Base-by-base conservation (phyloP, 2,113 vertebrate species). In the Corythoichthys intestinalis region DNA sequence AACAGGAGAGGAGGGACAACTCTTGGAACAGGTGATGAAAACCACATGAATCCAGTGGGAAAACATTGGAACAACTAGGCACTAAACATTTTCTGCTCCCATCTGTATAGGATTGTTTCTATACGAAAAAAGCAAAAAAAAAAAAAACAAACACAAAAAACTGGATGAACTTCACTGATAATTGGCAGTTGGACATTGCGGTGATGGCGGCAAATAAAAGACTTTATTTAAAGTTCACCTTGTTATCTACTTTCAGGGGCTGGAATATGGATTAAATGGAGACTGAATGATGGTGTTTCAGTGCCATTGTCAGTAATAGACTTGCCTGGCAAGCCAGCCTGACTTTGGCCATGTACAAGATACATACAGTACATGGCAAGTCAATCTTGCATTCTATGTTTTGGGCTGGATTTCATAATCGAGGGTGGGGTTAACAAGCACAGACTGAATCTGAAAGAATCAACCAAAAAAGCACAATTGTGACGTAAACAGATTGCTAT, bases 1-100 rank as follows among this genome's bases (percentile, higher is more conserved):
- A 85, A 83, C 85, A 86, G 88, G 85, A 89, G 78, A 79, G 54
- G 73, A 75, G 59, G 63, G 68, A 73, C 47, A 44, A 68, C 76
- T 85, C 4, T 65, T 79, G 71, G 69, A 69, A 64, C 66, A 74
- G 52, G 71, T 73, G 71, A 81, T 39, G 34, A 11, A 14, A 35
- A 10, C 54, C 28, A 57, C 28, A 57, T 57, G 28, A 57, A 57
- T 57, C 67, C 70, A 71, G 68, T 66, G 67, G 71, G 59, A 44
- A 62, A 44, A 62, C 56, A 35, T 58, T 58, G n/a, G 8, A 34
- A n/a, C 56, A 34, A 58, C 14, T 13, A 44, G 41, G 41, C 60
- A 62, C 39, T 39, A 41, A 61, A 61, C 17, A 61, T 39, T 39
- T 61, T 41, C 4, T 14, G 15, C 37, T 37, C 7, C 54, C 54